Base-by-base conservation (phyloP, 2,113 vertebrate genomes). In the Seriola dumerili region DNA sequence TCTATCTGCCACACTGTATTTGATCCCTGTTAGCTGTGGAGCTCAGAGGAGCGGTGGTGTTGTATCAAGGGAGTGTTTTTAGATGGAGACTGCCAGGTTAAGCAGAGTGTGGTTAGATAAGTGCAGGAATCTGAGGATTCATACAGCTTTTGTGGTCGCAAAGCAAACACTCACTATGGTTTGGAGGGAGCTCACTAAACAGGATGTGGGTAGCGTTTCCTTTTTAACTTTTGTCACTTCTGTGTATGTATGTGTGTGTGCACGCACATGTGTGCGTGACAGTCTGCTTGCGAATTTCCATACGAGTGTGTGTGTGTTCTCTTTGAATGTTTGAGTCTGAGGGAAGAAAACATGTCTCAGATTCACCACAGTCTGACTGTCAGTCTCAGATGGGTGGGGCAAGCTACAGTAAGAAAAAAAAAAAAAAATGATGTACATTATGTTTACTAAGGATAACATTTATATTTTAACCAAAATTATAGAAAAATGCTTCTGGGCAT, bases 41-140 rank as follows among this genome's bases (percentile, higher is more conserved):
- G 66, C 76, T 80, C 69, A 64, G 52, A 55, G 34, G 58, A 67
- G 84, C 34, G 6, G 36, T 46, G 66, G 74, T 70, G 79, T 59
- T 38, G 72, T 42, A 79, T 76, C 78, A 84, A 65, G 72, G 84
- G 71, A 75, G 66, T 80, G 76, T 84, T 86, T 84, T 67, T 4
- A 46, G 59, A 84, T 21, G 4, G 61, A 68, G 48, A 9, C 80
- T 75, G 80, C 59, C 64, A 59, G 74, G 55, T 79, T 44, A 59
- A 81, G 77, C 80, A 63, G 63, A 72, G 46, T 57, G 70, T 10
- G 82, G 71, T 82, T 52, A 62, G 80, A 81, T 78, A 72, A 85
- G 64, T 80, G 76, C 44, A 50, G 57, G 57, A 77, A 70, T 84
- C 80, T 70, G 32, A 81, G 58, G 81, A 77, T 59, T 67, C 84